Evolutionary conservation across 30 jellyfish, hydroid and myxozoan species (phyloP).

Genomic region (Pelagia noctiluca): DNA sequence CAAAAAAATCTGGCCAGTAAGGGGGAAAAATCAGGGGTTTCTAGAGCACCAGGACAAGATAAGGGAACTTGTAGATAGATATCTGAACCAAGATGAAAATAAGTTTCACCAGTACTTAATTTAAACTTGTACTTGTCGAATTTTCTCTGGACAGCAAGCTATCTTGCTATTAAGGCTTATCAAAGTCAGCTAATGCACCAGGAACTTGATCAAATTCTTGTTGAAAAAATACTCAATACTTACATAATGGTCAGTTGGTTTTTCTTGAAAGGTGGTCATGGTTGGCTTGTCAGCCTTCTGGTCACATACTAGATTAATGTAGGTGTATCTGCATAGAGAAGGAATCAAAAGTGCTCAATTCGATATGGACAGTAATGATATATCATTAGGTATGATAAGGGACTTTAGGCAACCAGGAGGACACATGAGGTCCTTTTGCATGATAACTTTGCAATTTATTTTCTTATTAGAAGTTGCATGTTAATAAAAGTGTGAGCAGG

Average conservation of each 20-base stretch:
- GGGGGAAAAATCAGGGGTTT: too few relatives aligned
- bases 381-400: not conserved
- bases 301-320: slow-evolving; percentile 7
- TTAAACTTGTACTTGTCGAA: too few relatives aligned
- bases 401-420: not conserved
- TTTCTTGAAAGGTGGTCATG: not conserved
- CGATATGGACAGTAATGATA: not conserved
- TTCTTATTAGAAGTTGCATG: not conserved
- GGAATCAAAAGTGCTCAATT: not conserved
- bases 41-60: too few relatives aligned
- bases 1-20: too few relatives aligned
- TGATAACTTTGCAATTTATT: not conserved
- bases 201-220: not conserved
- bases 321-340: slow-evolving; percentile 17
- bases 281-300: not conserved
- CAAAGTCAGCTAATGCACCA: not conserved
- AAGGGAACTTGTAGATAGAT: not conserved
- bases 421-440: not conserved
- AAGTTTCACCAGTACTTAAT: too few relatives aligned
- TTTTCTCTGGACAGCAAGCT: not conserved
- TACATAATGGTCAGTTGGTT: slow-evolving; percentile 22
- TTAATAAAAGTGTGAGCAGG: not conserved
- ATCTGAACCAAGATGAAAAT: not conserved
- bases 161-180: not conserved
- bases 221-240: not conserved